These are phyloP conservation scores for Chiroxiphia lanceolata DNA, from an alignment of 2,797 vertebrate species.

Conservation along the genomic window DNA sequence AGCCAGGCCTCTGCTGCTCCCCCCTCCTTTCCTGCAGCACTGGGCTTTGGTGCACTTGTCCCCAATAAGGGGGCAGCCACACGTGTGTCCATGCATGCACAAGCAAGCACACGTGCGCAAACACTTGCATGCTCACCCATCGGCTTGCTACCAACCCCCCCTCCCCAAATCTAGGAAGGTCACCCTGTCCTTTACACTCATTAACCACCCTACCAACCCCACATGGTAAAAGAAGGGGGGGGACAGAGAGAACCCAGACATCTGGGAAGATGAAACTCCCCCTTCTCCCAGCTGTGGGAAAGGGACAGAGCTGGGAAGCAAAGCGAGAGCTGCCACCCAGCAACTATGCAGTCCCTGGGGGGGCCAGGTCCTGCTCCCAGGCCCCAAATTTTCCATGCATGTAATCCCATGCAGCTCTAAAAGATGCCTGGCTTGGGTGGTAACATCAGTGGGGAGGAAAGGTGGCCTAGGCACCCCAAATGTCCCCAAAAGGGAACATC, in stretches of 20 bases:
- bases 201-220: neutral
- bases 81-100: constrained; percentile 21
- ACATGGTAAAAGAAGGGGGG: neutral
- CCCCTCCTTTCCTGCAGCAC: neutral
- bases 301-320: neutral
- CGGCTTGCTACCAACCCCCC: neutral
- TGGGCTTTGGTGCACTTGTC: neutral
- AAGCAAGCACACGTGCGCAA: neutral
- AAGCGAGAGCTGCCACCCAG: neutral
- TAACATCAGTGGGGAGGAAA: neutral
- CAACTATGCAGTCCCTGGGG: neutral
- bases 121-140: neutral
- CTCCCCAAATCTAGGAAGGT: constrained; percentile 5
- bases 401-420: neutral
- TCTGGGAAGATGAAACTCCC: neutral
- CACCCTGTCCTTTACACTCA: constrained; percentile 5
- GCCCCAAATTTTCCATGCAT: neutral
- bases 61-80: neutral
- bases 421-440: neutral
- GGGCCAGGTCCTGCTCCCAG: neutral
- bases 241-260: neutral
- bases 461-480: neutral
- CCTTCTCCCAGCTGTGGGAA: neutral
- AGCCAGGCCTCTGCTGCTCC: neutral
- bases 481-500: neutral